These are phyloP conservation scores for Ranitomeya imitator DNA, from an alignment of 2,113 vertebrate genomes.

Conservation along the genomic window DNA sequence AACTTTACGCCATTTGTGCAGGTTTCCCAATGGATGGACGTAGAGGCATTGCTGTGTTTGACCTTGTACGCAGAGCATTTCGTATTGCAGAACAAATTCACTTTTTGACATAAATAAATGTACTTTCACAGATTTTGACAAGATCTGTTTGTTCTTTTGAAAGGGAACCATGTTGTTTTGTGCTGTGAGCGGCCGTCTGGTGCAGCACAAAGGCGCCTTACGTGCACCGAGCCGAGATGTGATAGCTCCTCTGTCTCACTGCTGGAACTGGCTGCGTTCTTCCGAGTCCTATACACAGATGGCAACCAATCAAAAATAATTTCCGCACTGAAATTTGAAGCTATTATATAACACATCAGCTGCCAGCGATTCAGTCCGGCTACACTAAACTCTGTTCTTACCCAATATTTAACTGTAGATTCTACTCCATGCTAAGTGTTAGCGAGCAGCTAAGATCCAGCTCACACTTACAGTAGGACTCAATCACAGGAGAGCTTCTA, in stretches of 20 bases:
- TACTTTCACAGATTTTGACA: not conserved
- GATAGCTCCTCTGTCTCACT: constrained; percentile 6
- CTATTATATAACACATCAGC: constrained; percentile 13
- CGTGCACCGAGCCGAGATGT: constrained; percentile 4
- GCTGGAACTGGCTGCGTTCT: not conserved
- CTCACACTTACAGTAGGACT: not conserved
- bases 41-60: not conserved
- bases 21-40: too few species aligned
- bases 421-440: not conserved
- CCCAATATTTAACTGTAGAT: not conserved
- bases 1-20: too few species aligned
- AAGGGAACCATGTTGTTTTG: constrained; percentile 20
- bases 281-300: not conserved
- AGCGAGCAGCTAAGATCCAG: not conserved
- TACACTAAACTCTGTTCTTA: not conserved
- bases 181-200: not conserved
- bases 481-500: too few species aligned
- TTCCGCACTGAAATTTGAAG: constrained; percentile 37
- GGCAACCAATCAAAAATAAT: constrained; percentile 35
- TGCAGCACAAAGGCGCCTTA: constrained; percentile 1
- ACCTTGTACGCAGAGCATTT: not conserved
- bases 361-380: not conserved
- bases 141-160: not conserved
- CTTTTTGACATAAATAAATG: not conserved
- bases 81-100: not conserved